phyloP scores from a whole-genome alignment of 2,888 invertebrate species.

The Agrotis ipsilon region DNA sequence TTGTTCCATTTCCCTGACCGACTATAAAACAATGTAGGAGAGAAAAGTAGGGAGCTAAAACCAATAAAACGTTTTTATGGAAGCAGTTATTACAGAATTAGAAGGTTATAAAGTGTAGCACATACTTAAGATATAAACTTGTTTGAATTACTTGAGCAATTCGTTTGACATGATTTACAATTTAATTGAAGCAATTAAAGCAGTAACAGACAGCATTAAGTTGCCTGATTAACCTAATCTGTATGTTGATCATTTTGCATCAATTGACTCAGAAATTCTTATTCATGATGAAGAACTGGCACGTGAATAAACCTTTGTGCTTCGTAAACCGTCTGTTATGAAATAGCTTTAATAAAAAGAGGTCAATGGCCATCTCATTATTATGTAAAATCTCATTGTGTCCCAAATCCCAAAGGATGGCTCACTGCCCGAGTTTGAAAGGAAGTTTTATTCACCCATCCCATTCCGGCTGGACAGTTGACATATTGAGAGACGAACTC shows the following conservation, averaged over 20 bases:
- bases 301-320: constrained; percentile 32
- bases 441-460: constrained; percentile 73
- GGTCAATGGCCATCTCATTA: constrained; percentile 77
- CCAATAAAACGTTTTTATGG: constrained; percentile 16
- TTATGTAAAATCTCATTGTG: constrained; percentile 85
- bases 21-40: constrained; percentile 29
- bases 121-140: constrained; percentile 11
- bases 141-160: constrained; percentile 40
- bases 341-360: constrained; percentile 63
- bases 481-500: constrained; percentile 83
- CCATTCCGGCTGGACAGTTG: constrained; percentile 77
- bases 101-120: constrained; percentile 8
- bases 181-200: constrained; percentile 45
- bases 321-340: constrained; percentile 47
- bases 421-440: constrained; percentile 72
- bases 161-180: constrained; percentile 32
- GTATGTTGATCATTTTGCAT: constrained; percentile 25
- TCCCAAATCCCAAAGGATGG: constrained; percentile 77
- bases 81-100: background rate
- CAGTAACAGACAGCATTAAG: constrained; percentile 6
- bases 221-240: constrained; percentile 24
- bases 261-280: constrained; percentile 31
- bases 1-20: constrained; percentile 40
- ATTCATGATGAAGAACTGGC: constrained; percentile 36
- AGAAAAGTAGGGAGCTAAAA: background rate